phyloP scores from a whole-genome alignment of 2,888 invertebrate genomes.

The Eubasilissa splendida region DNA sequence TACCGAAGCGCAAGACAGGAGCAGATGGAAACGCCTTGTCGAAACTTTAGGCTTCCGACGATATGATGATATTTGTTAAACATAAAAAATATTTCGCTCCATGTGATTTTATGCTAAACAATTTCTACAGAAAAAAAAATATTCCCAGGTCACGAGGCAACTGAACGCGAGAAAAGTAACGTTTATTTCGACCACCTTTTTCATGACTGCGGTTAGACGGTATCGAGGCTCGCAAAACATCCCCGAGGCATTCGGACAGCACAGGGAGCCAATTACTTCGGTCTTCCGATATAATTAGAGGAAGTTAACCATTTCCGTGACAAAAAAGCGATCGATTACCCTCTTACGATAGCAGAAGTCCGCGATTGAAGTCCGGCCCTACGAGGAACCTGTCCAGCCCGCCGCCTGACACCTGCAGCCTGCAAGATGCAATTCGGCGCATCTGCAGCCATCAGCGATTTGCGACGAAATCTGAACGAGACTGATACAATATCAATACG shows the following conservation, averaged over 20 bases:
- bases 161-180: too few relatives aligned
- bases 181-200: too few relatives aligned
- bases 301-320: slow-evolving; percentile 48
- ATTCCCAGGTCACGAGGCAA: too few relatives aligned
- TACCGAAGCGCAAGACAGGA: too few relatives aligned
- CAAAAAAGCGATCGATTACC: slow-evolving; percentile 50
- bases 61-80: too few relatives aligned
- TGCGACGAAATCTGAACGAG: neutral
- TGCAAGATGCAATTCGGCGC: slow-evolving; percentile 1
- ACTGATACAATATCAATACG: too few relatives aligned
- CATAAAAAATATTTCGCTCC: too few relatives aligned
- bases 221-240: slow-evolving; percentile 9
- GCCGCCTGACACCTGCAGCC: neutral
- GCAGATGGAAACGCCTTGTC: too few relatives aligned
- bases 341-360: neutral
- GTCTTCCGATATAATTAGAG: slow-evolving; percentile 50
- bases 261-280: neutral
- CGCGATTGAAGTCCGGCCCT: neutral
- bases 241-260: slow-evolving; percentile 6
- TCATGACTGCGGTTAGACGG: neutral
- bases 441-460: slow-evolving; percentile 9
- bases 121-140: too few relatives aligned
- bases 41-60: too few relatives aligned
- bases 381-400: neutral
- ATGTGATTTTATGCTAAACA: too few relatives aligned